Evolutionary conservation across 2,888 invertebrate genomes (phyloP).

Genomic region (Chymomyza caudatula): DNA sequence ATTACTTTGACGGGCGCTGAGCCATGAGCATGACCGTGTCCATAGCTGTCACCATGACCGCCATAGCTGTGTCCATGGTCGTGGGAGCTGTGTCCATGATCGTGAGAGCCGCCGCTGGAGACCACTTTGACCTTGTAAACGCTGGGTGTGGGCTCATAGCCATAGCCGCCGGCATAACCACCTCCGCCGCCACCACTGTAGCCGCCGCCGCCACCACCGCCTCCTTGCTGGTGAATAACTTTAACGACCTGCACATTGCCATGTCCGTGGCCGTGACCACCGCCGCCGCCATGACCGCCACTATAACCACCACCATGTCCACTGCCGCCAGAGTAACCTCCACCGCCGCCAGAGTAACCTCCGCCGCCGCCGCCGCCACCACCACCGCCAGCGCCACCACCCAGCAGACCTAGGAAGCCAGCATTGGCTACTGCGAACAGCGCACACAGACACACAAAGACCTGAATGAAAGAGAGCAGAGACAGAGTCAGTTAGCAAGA

Average conservation of each 20-base stretch:
- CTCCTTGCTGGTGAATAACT: slow-evolving; percentile 32
- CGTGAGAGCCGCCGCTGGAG: slow-evolving; percentile 36
- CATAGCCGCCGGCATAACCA: slow-evolving; percentile 28
- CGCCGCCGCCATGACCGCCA: slow-evolving; percentile 27
- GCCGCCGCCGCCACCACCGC: slow-evolving; percentile 19
- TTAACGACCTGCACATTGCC: slow-evolving; percentile 17
- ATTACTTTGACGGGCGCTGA: slow-evolving; percentile 54
- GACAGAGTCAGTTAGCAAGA: not conserved
- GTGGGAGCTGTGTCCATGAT: slow-evolving; percentile 35
- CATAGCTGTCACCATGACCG: not conserved
- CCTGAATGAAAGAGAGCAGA: slow-evolving; percentile 30
- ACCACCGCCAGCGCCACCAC: slow-evolving; percentile 46
- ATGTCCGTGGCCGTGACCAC: slow-evolving; percentile 16
- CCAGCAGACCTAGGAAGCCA: slow-evolving; percentile 58
- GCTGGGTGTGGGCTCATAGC: slow-evolving; percentile 51
- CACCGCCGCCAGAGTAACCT: slow-evolving; percentile 32
- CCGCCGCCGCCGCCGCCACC: slow-evolving; percentile 35
- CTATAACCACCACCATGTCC: slow-evolving; percentile 42
- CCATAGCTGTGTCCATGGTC: slow-evolving; percentile 21
- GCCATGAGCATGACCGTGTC: slow-evolving; percentile 9
- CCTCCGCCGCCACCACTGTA: slow-evolving; percentile 10
- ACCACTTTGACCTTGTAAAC: slow-evolving; percentile 64
- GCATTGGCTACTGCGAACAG: slow-evolving; percentile 67
- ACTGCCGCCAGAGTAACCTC: slow-evolving; percentile 37
- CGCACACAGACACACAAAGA: slow-evolving; percentile 66